Percentiles rank a stretch among this genome's conserved stretches.
phyloP scores from a whole-genome alignment of 2,113 vertebrate genomes.

The Macaca mulatta region DNA sequence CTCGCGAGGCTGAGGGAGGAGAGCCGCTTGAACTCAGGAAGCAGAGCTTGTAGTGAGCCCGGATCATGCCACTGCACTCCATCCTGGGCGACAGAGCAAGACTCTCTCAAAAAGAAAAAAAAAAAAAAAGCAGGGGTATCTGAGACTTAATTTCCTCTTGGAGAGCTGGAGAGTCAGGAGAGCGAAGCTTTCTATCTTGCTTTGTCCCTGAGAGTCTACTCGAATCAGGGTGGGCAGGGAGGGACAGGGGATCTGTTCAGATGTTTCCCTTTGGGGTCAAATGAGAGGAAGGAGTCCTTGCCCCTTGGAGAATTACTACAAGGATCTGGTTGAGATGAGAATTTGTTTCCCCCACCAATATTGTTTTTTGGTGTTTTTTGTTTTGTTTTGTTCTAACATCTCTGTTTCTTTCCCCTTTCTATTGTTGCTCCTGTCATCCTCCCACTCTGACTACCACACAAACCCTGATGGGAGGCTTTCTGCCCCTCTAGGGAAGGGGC shows the following conservation, averaged over 20 bases:
- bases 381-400: not conserved
- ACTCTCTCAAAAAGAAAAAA: too few relatives aligned
- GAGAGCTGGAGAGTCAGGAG: not conserved
- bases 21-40: too few relatives aligned
- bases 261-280: not conserved
- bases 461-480: not conserved
- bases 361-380: not conserved
- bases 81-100: too few relatives aligned
- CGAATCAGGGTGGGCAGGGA: not conserved
- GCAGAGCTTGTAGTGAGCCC: too few relatives aligned
- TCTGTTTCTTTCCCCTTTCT: not conserved
- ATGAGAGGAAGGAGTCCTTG: not conserved
- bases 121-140: too few relatives aligned
- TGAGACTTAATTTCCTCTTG: not conserved
- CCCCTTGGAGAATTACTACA: not conserved
- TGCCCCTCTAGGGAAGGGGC: not conserved
- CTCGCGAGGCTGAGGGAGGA: too few relatives aligned
- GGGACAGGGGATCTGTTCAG: not conserved
- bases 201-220: not conserved
- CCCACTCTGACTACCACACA: not conserved
- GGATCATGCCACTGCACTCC: too few relatives aligned
- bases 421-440: not conserved
- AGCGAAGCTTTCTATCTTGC: not conserved
- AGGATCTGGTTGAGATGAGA: not conserved
- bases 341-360: not conserved